These are phyloP conservation scores for Neomorphus geoffroyi DNA, from an alignment of 2,797 vertebrate genomes.

Conservation along the genomic window DNA sequence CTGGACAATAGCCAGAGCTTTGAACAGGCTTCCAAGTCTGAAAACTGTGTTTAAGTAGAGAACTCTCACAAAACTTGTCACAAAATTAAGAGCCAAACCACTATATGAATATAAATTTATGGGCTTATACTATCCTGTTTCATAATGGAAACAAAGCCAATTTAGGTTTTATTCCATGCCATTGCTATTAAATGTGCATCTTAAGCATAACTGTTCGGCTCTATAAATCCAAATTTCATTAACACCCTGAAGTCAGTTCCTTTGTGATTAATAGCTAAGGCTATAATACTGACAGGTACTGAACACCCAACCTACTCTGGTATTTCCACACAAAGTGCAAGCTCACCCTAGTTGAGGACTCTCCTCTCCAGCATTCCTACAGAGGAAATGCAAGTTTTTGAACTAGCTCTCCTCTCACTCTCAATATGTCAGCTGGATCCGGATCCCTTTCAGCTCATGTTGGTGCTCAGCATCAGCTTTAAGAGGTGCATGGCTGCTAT, in stretches of 20 bases:
- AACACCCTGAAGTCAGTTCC: slow-evolving; percentile 27
- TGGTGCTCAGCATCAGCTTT: neutral
- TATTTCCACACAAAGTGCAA: neutral
- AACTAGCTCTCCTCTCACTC: neutral
- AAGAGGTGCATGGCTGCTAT: neutral
- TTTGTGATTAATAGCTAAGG: slow-evolving; percentile 37
- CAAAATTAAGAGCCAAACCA: neutral
- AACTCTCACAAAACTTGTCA: neutral
- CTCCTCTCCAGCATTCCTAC: neutral
- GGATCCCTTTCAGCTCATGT: neutral
- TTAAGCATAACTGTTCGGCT: neutral
- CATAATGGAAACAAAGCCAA: slow-evolving; percentile 25
- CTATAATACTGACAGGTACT: neutral
- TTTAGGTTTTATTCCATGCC: neutral
- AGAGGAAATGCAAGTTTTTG: neutral
- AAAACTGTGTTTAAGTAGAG: neutral
- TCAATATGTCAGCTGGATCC: fast-evolving
- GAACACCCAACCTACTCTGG: neutral
- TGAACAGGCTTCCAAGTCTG: neutral
- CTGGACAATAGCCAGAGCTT: neutral
- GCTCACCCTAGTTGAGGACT: neutral
- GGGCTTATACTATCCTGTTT: neutral
- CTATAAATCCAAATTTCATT: slow-evolving; percentile 40
- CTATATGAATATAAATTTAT: neutral
- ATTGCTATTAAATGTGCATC: neutral